phyloP scores from a whole-genome alignment of 2,888 invertebrate genomes.

The Protophormia terraenovae region DNA sequence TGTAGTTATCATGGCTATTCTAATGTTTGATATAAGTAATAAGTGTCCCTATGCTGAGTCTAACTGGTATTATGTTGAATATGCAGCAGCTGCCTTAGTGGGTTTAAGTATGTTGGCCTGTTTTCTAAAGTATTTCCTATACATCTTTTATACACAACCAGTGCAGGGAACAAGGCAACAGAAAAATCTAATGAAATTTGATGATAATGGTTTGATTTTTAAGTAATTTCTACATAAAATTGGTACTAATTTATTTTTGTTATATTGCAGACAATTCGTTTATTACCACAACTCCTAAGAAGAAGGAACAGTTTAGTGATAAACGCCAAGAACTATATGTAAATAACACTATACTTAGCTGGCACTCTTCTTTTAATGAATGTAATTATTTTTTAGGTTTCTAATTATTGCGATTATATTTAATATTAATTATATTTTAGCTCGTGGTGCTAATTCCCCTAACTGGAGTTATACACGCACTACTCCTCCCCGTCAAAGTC shows the following conservation, averaged over 20 bases:
- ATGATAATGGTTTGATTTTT: conserved; percentile 77
- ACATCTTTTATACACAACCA: conserved; percentile 79
- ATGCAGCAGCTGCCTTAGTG: conserved; percentile 80
- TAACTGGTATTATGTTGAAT: conserved; percentile 81
- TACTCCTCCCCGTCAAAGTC: conserved; percentile 75
- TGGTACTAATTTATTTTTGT: not conserved
- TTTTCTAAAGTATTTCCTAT: conserved; percentile 81
- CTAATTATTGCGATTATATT: not conserved
- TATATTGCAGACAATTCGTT: conserved; percentile 75
- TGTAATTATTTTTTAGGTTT: conserved; percentile 69
- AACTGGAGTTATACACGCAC: conserved; percentile 76
- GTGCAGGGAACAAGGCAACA: conserved; percentile 82
- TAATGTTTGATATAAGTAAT: conserved; percentile 76
- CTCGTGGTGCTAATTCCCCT: conserved; percentile 68
- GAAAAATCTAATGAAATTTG: conserved; percentile 82
- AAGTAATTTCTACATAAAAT: not conserved
- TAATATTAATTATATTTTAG: conserved; percentile 11
- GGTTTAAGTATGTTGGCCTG: conserved; percentile 83
- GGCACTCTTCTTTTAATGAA: conserved; percentile 81
- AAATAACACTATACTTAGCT: conserved; percentile 77
- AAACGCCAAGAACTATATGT: conserved; percentile 64
- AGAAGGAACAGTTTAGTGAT: conserved; percentile 26
- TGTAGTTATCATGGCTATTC: conserved; percentile 72
- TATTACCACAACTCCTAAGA: conserved; percentile 65
- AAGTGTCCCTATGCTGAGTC: conserved; percentile 74